A percentile compares a stretch with the other conserved stretches of the same genome.
Conservation (phyloP, 2,797 vertebrate species). For the Tauraco hartlaubi region DNA sequence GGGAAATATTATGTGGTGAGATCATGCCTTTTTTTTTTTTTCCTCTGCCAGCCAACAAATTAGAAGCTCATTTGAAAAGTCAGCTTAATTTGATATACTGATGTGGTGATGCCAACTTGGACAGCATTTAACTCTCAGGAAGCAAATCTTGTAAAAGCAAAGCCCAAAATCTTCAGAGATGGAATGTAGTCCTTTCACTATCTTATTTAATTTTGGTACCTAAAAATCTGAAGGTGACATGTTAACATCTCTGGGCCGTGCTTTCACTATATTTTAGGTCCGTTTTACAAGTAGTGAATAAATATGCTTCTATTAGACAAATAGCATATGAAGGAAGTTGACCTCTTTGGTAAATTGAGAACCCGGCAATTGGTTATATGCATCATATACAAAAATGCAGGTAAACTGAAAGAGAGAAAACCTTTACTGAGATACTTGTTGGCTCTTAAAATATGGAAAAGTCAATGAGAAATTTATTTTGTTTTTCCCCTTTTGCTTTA, state of each 20-base stretch:
- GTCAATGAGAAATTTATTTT: not conserved
- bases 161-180: not conserved
- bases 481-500: not conserved
- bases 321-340: fast-evolving
- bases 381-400: not conserved
- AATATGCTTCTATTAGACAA: not conserved
- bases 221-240: not conserved
- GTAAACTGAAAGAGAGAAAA: not conserved
- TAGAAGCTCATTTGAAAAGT: not conserved
- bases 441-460: not conserved
- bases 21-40: not conserved
- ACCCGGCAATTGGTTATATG: not conserved
- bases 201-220: not conserved
- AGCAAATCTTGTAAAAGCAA: not conserved
- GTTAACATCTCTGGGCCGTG: not conserved
- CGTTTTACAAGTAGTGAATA: not conserved
- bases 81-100: not conserved
- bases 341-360: not conserved
- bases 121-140: not conserved
- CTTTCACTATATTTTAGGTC: not conserved
- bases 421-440: not conserved
- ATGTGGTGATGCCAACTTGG: not conserved
- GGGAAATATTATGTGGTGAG: not conserved
- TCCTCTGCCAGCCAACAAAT: not conserved
- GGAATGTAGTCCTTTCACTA: not conserved